Evolutionary conservation across 2,888 invertebrate genomes (phyloP), one percentile per base, ranked within the genome.

Genomic region (Melinopterus prodromus): DNA sequence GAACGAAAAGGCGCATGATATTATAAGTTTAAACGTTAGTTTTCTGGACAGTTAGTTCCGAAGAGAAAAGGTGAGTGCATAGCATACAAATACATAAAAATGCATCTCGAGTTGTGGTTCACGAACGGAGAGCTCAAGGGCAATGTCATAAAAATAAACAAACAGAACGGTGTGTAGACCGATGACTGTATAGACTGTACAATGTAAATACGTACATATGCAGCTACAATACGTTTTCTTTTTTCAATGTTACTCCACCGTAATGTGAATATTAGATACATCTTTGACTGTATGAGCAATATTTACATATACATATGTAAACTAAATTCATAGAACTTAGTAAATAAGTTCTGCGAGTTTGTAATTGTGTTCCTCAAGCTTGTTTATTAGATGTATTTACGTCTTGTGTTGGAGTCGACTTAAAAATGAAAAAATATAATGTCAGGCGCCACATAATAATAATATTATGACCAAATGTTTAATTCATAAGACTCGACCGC

Each of bases 91-190:
- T 53, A 53, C 53, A 53, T 7, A 53, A 53, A 53, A 53, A 53
- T 53, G 9, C 9, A 53, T 53, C 53, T 53, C 53, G 7, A 53
- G 9, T 53, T 53, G 12, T 53, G 53, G 12, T 53, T 53, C 53
- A 53, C 53, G 7, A 12, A 53, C 53, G 12, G 53, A 53, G 53
- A 12, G 12, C 12, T 53, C 53, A 53, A 53, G 53, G 53, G 53
- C 53, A 53, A 53, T 53, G 53, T 53, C 53, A 53, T 53, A 53
- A 53, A 53, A 53, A 53, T 53, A 53, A 53, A 53, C 53, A 53
- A 53, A 53, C 53, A 4, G 9, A 53, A 9, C 53, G 12, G 12
- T 12, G 5, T 9, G 1, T 9, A n/a, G 38, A 38, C 53, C 53
- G 53, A 12, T 12, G 53, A 53, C 53, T 53, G 53, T 53, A 9